phyloP scores from a whole-genome alignment of 1,140 invertebrate species.

The Dendrolimus kikuchii region DNA sequence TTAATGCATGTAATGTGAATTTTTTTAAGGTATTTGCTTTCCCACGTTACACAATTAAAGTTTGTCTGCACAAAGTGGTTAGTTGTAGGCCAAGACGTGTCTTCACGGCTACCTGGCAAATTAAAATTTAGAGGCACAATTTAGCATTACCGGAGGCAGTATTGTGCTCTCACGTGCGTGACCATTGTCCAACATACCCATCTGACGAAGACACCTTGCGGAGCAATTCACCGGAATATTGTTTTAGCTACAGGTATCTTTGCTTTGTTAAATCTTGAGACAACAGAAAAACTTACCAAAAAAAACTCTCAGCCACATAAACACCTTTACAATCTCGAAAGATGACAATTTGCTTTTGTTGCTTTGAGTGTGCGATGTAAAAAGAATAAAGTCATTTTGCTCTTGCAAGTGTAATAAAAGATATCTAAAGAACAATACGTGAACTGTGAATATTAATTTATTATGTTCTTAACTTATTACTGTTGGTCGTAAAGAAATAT shows the following conservation, averaged over 20 bases:
- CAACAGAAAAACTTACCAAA: constrained; percentile 27
- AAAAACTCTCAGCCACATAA: constrained; percentile 23
- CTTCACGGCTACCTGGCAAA: constrained; percentile 39
- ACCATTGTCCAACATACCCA: constrained; percentile 29
- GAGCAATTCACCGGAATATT: constrained; percentile 52
- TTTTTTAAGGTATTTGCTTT: too few species aligned
- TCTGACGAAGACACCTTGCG: constrained; percentile 45
- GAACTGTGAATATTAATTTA: constrained; percentile 29
- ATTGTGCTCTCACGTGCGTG: constrained; percentile 53
- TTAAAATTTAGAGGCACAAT: constrained; percentile 37
- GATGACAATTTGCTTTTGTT: constrained; percentile 37
- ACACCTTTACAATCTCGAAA: constrained; percentile 30
- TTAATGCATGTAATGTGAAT: too few species aligned
- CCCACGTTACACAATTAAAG: too few species aligned
- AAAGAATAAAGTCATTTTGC: constrained; percentile 38
- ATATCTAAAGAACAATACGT: constrained; percentile 8
- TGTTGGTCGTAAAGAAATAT: background rate
- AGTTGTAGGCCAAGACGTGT: constrained; percentile 33
- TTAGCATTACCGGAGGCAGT: constrained; percentile 21
- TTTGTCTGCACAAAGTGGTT: too few species aligned
- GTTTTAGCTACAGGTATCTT: constrained; percentile 59
- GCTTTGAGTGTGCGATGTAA: constrained; percentile 39
- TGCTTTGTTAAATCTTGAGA: constrained; percentile 22
- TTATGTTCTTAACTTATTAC: constrained; percentile 1
- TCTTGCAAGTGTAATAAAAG: constrained; percentile 32